Percentiles rank a stretch among this genome's conserved stretches.
Conservation (phyloP, 2,113 vertebrate species). For the Callorhinus ursinus region DNA sequence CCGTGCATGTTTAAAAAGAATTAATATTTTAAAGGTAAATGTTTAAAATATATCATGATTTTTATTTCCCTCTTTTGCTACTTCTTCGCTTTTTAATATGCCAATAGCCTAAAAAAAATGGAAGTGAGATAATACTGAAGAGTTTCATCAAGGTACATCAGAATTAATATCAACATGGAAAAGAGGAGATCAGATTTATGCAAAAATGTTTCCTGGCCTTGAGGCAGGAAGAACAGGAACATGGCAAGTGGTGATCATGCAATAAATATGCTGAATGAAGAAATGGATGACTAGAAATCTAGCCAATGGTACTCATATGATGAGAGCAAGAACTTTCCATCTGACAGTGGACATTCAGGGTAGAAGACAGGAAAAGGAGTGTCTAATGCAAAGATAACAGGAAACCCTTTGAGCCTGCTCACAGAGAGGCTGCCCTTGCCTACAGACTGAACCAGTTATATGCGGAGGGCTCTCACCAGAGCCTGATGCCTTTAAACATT, state of each 20-base stretch:
- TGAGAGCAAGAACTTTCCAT: not conserved
- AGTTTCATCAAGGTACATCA: not conserved
- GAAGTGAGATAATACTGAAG: conserved; percentile 6
- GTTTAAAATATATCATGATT: conserved; percentile 29
- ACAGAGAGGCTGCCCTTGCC: not conserved
- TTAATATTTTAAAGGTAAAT: conserved; percentile 1
- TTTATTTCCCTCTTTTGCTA: not conserved
- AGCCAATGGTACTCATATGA: not conserved
- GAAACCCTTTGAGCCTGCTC: not conserved
- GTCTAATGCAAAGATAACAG: not conserved
- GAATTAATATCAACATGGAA: conserved; percentile 16
- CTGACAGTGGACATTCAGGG: not conserved
- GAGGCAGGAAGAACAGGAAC: conserved; percentile 20
- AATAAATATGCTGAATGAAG: not conserved
- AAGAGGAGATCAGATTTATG: conserved; percentile 50
- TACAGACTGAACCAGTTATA: not conserved
- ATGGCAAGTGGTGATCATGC: not conserved
- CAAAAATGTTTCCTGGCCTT: conserved; percentile 46
- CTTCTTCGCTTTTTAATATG: conserved; percentile 22
- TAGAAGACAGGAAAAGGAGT: not conserved
- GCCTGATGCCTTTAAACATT: not conserved
- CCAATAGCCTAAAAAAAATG: not conserved
- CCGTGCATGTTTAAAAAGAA: conserved; percentile 50
- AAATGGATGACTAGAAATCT: not conserved
- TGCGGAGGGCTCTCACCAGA: not conserved